Evolutionary conservation across 2,888 invertebrate species (phyloP), one percentile per base, ranked within the genome.

Genomic region (Mythimna loreyi): DNA sequence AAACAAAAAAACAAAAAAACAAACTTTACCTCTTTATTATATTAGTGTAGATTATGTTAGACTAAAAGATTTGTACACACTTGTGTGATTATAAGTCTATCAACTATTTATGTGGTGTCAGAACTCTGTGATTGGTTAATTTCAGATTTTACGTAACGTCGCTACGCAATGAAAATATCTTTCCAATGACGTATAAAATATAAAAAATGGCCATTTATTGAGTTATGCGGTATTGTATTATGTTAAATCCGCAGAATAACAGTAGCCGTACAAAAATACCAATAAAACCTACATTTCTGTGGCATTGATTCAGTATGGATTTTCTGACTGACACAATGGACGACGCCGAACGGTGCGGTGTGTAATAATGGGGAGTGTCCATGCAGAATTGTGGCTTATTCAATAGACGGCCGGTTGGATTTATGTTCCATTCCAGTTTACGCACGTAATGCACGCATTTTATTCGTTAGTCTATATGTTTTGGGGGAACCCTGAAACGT

Each of bases 321-420:
- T 86, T 84, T 85, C 80, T 79, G 81, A 82, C 83, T 84, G 83
- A 84, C 85, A 88, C 85, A 88, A 86, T 86, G 81, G 74, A 47
- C 55, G 82, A 82, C 84, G 70, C 66, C 75, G 82, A 83, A 66
- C 72, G 30, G 66, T 72, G 72, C 79, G 77, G 76, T 84, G 81
- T 84, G 87, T 89, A 87, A 88, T 86, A 87, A 87, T 79, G 75
- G 84, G 84, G 86, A 84, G 85, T 82, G 85, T 67, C 83, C 82
- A 85, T 83, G 84, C 85, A 83, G 85, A 88, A 86, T 70, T 80
- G 82, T 79, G 71, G 83, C 78, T 78, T 73, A 80, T 80, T 77
- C 81, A 79, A 81, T 80, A 80, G 83, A 78, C 76, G 77, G 72
- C 70, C 75, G 72, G 75, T 72, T 68, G 57, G 72, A 83, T 83